These are phyloP conservation scores for Montipora cactus DNA, from an alignment of 64 coral and sea anemone genomes.

Conservation along the genomic window DNA sequence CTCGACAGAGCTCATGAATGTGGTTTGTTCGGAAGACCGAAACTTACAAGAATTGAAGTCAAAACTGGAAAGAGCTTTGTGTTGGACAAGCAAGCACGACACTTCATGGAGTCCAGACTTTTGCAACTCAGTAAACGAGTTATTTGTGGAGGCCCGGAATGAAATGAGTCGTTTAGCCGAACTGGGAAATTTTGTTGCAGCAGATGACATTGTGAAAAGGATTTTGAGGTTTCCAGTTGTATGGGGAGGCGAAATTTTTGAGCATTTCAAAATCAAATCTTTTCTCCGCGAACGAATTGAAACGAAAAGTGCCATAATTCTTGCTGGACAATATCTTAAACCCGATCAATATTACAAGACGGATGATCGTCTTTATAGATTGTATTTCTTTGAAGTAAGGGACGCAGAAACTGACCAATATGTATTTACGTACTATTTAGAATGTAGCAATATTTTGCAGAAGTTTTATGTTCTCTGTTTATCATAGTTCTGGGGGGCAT, in stretches of 20 bases:
- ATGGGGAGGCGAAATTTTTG: conserved; percentile 47
- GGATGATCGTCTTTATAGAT: conserved; percentile 39
- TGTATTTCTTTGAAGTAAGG: conserved; percentile 46
- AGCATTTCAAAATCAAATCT: conserved; percentile 42
- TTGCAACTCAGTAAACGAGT: neutral
- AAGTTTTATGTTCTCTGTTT: conserved; percentile 57
- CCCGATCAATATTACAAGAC: conserved; percentile 33
- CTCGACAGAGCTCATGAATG: conserved; percentile 13
- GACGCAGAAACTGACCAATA: conserved; percentile 8
- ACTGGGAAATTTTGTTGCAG: neutral
- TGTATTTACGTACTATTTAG: conserved; percentile 65
- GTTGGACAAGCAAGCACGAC: conserved; percentile 50
- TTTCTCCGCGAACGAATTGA: conserved; percentile 64
- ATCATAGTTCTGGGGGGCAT: conserved; percentile 43
- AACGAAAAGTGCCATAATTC: conserved; percentile 15
- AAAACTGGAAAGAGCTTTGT: conserved; percentile 31
- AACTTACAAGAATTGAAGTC: neutral
- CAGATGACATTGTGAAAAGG: conserved; percentile 41
- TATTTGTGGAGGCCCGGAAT: conserved; percentile 16
- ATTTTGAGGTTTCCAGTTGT: conserved; percentile 13
- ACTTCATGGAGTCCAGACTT: conserved; percentile 14
- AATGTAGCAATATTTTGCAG: conserved; percentile 65
- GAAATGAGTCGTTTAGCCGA: conserved; percentile 37
- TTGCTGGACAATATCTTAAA: conserved; percentile 50
- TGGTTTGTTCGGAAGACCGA: neutral